These are phyloP conservation scores for Alsophila aescularia DNA, from an alignment of 2,888 invertebrate species.

Conservation along the genomic window DNA sequence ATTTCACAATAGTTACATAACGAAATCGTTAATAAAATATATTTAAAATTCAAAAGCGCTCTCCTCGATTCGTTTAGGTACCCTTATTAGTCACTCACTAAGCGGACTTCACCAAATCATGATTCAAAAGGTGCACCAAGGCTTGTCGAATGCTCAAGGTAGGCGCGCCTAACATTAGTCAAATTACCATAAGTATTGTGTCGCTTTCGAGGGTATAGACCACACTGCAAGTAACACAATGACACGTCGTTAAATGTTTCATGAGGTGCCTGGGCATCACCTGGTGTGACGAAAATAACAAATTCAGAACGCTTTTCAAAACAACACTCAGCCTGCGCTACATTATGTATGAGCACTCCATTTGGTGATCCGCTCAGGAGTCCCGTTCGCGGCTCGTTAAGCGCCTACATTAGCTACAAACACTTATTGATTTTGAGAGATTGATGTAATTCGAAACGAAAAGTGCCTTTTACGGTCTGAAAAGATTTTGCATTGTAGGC, in stretches of 20 bases:
- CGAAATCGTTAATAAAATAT: no score
- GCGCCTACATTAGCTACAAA: constrained; percentile 83
- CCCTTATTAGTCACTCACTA: not conserved
- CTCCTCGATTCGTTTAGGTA: not conserved
- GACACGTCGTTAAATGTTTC: constrained; percentile 79
- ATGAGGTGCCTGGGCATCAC: constrained; percentile 77
- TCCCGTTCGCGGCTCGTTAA: constrained; percentile 82
- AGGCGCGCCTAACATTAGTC: constrained; percentile 11
- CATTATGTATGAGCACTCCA: constrained; percentile 85
- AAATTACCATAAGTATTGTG: constrained; percentile 13
- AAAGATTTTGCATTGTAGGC: constrained; percentile 19
- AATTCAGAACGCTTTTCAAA: constrained; percentile 84
- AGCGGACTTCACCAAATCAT: not conserved
- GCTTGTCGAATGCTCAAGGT: constrained; percentile 5
- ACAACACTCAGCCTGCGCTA: constrained; percentile 81
- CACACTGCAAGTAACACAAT: constrained; percentile 44
- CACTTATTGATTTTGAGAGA: constrained; percentile 81
- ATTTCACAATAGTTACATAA: no score
- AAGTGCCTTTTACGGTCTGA: constrained; percentile 32
- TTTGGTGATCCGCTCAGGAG: constrained; percentile 83
- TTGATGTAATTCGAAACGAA: constrained; percentile 71
- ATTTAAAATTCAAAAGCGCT: not conserved
- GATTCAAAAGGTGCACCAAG: not conserved
- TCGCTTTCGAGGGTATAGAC: no score
- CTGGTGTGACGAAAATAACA: constrained; percentile 82